These are phyloP conservation scores for Apteryx owenii DNA, from an alignment of 2,113 vertebrate genomes.

Conservation along the genomic window DNA sequence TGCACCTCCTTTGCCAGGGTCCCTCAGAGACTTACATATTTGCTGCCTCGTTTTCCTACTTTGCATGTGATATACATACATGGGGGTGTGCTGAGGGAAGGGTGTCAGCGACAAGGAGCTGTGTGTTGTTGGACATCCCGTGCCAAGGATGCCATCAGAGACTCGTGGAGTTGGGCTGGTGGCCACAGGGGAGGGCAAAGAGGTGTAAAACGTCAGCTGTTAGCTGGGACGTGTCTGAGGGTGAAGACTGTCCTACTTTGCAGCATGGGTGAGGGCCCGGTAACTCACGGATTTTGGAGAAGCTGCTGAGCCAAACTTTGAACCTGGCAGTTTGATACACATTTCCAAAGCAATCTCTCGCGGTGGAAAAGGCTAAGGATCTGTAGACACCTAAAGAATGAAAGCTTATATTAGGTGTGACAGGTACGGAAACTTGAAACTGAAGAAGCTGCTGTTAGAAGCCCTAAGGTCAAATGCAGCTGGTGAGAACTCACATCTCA, in stretches of 20 bases:
- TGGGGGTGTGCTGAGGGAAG: not conserved
- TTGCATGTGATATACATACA: not conserved
- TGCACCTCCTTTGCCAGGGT: not conserved
- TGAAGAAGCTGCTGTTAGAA: not conserved
- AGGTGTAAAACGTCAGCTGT: rapidly evolving
- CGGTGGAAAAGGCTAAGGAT: not conserved
- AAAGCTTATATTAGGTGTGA: not conserved
- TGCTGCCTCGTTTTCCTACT: not conserved
- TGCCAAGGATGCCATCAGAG: not conserved
- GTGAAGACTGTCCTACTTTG: not conserved
- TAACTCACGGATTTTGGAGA: not conserved
- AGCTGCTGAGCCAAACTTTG: not conserved
- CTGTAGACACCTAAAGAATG: not conserved
- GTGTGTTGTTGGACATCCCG: rapidly evolving
- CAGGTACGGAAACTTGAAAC: not conserved
- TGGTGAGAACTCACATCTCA: not conserved
- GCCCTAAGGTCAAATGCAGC: not conserved
- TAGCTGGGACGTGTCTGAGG: rapidly evolving
- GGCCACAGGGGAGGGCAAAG: not conserved
- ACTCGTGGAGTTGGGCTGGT: not conserved
- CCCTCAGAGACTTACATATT: not conserved
- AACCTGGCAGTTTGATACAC: not conserved
- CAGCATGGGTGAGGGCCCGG: not conserved
- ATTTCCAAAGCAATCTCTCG: not conserved
- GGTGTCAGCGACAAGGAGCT: not conserved